A percentile compares a stretch with the other conserved stretches of the same genome.
Evolutionary conservation across 2,797 vertebrate species (phyloP).

Genomic region (Falco berigora): DNA sequence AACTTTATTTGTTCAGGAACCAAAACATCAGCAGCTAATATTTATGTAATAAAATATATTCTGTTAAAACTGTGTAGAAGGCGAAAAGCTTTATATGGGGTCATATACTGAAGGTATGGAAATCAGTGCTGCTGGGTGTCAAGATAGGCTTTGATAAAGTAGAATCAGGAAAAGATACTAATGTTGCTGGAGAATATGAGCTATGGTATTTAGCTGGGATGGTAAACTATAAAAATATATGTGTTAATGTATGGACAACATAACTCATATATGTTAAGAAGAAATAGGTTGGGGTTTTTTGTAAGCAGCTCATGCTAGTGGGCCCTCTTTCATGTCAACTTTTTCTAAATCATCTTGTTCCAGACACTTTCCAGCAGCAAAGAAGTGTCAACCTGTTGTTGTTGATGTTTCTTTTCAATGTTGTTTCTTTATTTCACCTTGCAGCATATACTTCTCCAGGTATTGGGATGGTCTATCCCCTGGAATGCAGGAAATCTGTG

Average conservation of each 20-base stretch:
- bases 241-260: background rate
- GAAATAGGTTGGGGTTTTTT: rapidly evolving
- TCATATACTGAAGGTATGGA: background rate
- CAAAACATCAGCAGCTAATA: background rate
- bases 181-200: background rate
- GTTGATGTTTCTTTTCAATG: background rate
- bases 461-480: background rate
- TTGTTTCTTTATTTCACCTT: background rate
- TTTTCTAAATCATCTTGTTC: background rate
- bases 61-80: background rate
- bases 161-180: background rate
- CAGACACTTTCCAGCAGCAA: background rate
- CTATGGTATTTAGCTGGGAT: background rate
- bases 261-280: background rate
- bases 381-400: background rate
- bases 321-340: background rate
- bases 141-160: background rate
- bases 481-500: background rate
- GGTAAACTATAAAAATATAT: background rate
- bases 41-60: background rate
- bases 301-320: background rate
- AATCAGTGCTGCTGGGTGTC: background rate
- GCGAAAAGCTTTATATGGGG: background rate
- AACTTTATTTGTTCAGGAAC: background rate
- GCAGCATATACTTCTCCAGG: background rate